Percentiles rank a stretch among this genome's conserved stretches.
Conservation (phyloP, 2,888 invertebrate species). For the Drosophila nigritarsus region DNA sequence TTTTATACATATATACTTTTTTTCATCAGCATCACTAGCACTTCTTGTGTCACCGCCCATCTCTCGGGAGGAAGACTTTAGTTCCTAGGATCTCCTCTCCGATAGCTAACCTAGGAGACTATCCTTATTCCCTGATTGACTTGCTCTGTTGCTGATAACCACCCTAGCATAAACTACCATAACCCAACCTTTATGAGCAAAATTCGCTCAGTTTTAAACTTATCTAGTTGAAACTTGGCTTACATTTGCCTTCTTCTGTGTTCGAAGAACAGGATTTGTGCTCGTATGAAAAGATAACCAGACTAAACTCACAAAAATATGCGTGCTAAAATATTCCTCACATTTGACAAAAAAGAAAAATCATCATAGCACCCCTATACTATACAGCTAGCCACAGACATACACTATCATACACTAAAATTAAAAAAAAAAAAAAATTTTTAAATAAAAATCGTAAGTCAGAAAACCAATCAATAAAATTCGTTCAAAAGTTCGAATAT, state of each 20-base stretch:
- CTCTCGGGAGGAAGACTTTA: not conserved
- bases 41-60: not conserved
- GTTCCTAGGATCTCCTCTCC: not conserved
- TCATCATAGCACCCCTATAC: too few relatives aligned
- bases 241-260: not conserved
- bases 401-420: not conserved
- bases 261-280: not conserved
- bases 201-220: not conserved
- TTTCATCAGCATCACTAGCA: not conserved
- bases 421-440: too few relatives aligned
- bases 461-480: not conserved
- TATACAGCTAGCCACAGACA: not conserved
- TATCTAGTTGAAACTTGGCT: not conserved
- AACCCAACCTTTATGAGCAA: not conserved
- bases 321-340: not conserved
- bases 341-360: not conserved
- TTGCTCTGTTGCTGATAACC: too few relatives aligned
- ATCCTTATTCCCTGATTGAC: not conserved
- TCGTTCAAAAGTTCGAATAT: not conserved
- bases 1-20: not conserved
- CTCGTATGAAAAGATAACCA: not conserved
- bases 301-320: not conserved
- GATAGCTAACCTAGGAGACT: not conserved
- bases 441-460: too few relatives aligned
- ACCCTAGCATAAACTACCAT: not conserved